Evolutionary conservation across 2,888 invertebrate species (phyloP).

Genomic region (Drosophila melanocephala): DNA sequence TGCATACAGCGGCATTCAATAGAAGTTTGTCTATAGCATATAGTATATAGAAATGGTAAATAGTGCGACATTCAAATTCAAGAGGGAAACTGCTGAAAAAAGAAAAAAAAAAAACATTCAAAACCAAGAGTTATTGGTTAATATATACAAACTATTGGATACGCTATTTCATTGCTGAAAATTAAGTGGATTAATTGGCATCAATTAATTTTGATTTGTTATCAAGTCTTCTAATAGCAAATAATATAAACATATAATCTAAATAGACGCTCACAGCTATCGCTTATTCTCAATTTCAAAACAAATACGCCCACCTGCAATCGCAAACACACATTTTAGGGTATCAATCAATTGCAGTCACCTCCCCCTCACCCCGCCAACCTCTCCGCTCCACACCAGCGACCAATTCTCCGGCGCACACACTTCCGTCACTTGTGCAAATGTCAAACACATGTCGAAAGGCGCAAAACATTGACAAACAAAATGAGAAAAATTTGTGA

Average conservation of each 20-base stretch:
- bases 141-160: background rate
- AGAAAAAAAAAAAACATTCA: background rate
- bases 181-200: background rate
- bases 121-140: background rate
- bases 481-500: slow-evolving; percentile 76
- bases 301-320: slow-evolving; percentile 1
- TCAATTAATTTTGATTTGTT: background rate
- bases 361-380: background rate
- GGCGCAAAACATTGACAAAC: slow-evolving; percentile 70
- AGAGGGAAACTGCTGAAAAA: background rate
- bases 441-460: slow-evolving; percentile 78
- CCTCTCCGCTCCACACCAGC: background rate
- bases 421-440: slow-evolving; percentile 37
- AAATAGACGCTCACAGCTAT: too few species aligned
- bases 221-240: background rate
- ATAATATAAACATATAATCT: background rate
- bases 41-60: slow-evolving; percentile 7
- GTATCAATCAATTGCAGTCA: slow-evolving; percentile 67
- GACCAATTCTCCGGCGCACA: background rate
- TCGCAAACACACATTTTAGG: slow-evolving; percentile 22
- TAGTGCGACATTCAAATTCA: slow-evolving; percentile 24
- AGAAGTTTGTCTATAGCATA: too few species aligned
- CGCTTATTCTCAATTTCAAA: slow-evolving; percentile 8
- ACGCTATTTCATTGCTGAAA: background rate
- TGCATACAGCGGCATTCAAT: slow-evolving; percentile 5